Evolutionary conservation across 2,797 vertebrate species (phyloP).

Genomic region (Pantherophis vulpinus): DNA sequence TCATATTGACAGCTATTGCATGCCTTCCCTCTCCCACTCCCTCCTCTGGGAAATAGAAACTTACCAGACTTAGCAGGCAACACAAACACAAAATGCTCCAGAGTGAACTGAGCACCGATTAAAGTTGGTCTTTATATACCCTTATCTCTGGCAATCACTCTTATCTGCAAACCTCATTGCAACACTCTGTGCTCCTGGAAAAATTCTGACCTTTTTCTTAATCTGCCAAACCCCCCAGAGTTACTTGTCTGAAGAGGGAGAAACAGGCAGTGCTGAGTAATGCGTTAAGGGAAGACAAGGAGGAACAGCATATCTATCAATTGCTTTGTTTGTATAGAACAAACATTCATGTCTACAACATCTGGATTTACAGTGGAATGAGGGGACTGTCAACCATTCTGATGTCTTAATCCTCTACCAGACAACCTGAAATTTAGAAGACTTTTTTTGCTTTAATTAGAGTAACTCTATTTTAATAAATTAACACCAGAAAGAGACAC

Average conservation of each 20-base stretch:
- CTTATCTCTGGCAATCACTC: background rate
- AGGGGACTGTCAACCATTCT: background rate
- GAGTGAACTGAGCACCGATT: background rate
- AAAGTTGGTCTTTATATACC: background rate
- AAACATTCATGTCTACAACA: background rate
- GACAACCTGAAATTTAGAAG: background rate
- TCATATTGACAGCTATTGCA: background rate
- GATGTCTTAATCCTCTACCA: background rate
- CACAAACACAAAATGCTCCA: background rate
- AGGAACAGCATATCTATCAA: too few species aligned
- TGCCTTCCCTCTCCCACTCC: background rate
- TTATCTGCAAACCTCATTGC: slow-evolving; percentile 12
- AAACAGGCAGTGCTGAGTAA: too few species aligned
- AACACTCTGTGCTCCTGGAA: background rate
- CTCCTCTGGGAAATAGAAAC: background rate
- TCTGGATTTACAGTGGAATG: background rate
- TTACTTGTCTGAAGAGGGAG: background rate
- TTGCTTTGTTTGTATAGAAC: too few species aligned
- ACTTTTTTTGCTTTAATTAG: background rate
- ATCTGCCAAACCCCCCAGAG: background rate
- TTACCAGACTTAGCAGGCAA: slow-evolving; percentile 1
- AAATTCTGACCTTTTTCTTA: background rate
- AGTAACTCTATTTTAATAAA: background rate
- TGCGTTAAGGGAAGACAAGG: too few species aligned
- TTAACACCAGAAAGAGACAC: background rate